These are phyloP conservation scores for Conopomorpha cramerella DNA, from an alignment of 1,140 invertebrate genomes.

Conservation along the genomic window DNA sequence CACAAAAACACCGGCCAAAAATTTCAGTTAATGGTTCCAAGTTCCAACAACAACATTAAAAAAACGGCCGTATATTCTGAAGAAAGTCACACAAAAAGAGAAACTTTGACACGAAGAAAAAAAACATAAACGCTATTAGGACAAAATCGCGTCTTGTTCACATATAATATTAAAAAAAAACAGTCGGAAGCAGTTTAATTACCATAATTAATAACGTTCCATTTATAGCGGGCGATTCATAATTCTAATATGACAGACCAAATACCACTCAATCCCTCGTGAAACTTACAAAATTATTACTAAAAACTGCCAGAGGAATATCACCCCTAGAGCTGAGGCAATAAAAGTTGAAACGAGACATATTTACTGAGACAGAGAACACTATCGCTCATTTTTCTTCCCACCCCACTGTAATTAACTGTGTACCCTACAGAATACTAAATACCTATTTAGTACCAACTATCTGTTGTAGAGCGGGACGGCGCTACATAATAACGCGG, in stretches of 20 bases:
- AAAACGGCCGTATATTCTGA: neutral
- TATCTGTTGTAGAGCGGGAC: constrained; percentile 21
- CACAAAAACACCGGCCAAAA: too few relatives aligned
- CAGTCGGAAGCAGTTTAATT: neutral
- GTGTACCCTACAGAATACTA: constrained; percentile 52
- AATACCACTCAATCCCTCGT: constrained; percentile 14
- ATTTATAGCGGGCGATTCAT: constrained; percentile 20
- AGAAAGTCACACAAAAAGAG: too few relatives aligned
- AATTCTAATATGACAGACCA: constrained; percentile 27
- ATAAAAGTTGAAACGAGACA: constrained; percentile 7
- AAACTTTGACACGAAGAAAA: too few relatives aligned
- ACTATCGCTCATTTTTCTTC: constrained; percentile 36
- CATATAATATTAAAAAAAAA: neutral
- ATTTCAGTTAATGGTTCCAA: neutral
- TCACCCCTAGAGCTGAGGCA: constrained; percentile 14
- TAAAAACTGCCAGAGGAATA: constrained; percentile 8
- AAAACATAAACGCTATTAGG: too few relatives aligned
- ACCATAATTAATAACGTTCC: constrained; percentile 13
- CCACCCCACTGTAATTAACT: constrained; percentile 47
- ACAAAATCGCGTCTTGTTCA: too few relatives aligned
- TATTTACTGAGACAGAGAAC: constrained; percentile 1
- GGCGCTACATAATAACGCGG: constrained; percentile 9
- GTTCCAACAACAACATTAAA: neutral
- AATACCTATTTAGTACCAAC: constrained; percentile 52
- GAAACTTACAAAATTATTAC: constrained; percentile 6